phyloP scores from a whole-genome alignment of 2,113 vertebrate genomes.

The Clarias macrocephalus region DNA sequence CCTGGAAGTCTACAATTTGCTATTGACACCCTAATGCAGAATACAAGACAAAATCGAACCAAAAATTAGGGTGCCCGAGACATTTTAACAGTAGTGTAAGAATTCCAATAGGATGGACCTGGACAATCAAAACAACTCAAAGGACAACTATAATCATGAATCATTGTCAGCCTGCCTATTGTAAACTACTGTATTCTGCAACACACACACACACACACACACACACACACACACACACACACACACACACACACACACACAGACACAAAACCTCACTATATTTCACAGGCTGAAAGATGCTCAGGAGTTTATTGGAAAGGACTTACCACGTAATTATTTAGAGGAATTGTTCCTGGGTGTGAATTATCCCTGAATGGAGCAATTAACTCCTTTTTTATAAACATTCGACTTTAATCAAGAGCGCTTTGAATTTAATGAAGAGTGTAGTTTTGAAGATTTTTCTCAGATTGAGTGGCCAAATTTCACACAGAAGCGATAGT shows the following conservation, averaged over 20 bases:
- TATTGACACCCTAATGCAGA: background rate
- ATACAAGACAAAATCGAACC: background rate
- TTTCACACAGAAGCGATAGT: background rate
- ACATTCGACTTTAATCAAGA: slow-evolving; percentile 7
- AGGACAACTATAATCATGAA: background rate
- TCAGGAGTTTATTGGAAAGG: background rate
- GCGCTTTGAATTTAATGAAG: background rate
- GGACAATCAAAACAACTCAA: background rate
- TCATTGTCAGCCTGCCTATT: background rate
- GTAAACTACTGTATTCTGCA: background rate
- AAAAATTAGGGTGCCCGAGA: no score
- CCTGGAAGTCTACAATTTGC: background rate
- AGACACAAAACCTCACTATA: background rate
- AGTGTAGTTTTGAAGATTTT: background rate
- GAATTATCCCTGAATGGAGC: slow-evolving; percentile 12
- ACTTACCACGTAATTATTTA: slow-evolving; percentile 13
- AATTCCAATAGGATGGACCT: background rate
- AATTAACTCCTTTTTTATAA: slow-evolving; percentile 14
- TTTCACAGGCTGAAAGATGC: background rate
- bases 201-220: no score
- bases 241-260: no score
- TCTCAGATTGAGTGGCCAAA: background rate
- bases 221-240: no score
- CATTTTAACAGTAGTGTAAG: background rate
- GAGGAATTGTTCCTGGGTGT: slow-evolving; percentile 25